Evolutionary conservation across 2,113 vertebrate species (phyloP).

Genomic region (Nibea albiflora): DNA sequence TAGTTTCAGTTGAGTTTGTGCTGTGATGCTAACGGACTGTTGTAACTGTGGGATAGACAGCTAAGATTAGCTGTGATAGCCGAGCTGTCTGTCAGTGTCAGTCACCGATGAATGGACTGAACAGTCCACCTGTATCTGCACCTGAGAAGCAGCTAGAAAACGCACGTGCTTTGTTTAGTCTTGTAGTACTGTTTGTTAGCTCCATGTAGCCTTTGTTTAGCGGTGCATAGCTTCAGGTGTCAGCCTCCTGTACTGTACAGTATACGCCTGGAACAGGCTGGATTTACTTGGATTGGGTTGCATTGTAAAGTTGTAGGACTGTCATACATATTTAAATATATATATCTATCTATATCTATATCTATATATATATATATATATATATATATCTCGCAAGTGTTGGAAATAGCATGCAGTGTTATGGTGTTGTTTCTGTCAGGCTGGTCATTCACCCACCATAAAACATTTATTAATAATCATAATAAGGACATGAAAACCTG

Average conservation of each 20-base stretch:
- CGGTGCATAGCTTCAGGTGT: neutral
- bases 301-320: neutral
- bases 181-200: neutral
- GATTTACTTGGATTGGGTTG: neutral
- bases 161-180: constrained; percentile 1
- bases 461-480: neutral
- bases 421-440: neutral
- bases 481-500: neutral
- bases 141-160: constrained; percentile 60
- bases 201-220: constrained; percentile 20
- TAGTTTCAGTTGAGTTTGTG: neutral
- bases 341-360: too few relatives aligned
- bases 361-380: too few relatives aligned
- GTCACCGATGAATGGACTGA: constrained; percentile 18
- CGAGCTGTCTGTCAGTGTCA: constrained; percentile 21
- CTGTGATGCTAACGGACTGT: neutral
- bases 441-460: neutral
- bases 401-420: neutral
- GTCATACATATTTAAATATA: neutral
- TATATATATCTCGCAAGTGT: neutral
- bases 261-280: neutral
- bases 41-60: neutral
- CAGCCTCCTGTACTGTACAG: neutral
- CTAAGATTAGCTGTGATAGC: constrained; percentile 16
- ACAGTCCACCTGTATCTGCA: neutral